A percentile compares a stretch with the other conserved stretches of the same genome.
phyloP scores from a whole-genome alignment of 2,113 vertebrate species.

The Xerus inauris region DNA sequence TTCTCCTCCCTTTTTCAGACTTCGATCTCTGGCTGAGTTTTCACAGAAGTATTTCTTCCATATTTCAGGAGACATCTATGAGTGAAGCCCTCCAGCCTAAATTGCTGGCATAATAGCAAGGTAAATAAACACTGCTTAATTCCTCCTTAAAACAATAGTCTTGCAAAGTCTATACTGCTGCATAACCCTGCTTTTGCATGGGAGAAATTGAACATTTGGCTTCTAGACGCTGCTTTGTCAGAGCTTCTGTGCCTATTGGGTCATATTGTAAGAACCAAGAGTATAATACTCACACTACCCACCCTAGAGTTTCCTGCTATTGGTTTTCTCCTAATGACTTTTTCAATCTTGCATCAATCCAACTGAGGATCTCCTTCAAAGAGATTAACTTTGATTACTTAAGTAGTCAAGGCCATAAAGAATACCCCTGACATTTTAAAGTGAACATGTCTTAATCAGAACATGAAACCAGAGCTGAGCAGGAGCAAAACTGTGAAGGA shows the following conservation, averaged over 20 bases:
- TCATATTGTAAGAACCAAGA: background rate
- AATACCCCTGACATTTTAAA: background rate
- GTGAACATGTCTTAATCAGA: background rate
- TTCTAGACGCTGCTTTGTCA: background rate
- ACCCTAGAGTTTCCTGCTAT: slow-evolving; percentile 47
- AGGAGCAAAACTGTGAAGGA: background rate
- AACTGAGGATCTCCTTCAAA: slow-evolving; percentile 58
- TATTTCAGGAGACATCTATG: background rate
- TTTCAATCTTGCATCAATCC: slow-evolving; percentile 52
- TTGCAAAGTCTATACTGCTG: background rate
- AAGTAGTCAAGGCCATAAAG: slow-evolving; percentile 43
- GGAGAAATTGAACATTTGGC: slow-evolving; percentile 11
- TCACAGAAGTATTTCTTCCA: background rate
- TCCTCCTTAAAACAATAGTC: background rate
- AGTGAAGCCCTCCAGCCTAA: background rate
- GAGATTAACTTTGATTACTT: slow-evolving; percentile 65
- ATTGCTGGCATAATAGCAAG: background rate
- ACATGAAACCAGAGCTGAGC: background rate
- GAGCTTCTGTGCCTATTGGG: background rate
- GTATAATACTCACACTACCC: slow-evolving; percentile 5
- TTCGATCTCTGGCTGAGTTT: background rate
- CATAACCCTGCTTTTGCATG: slow-evolving; percentile 19
- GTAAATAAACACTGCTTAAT: slow-evolving; percentile 24
- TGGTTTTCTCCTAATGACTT: slow-evolving; percentile 64
- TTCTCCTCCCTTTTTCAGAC: background rate